Evolutionary conservation across 2,888 invertebrate genomes (phyloP).

Genomic region (Argyra leucocephala): DNA sequence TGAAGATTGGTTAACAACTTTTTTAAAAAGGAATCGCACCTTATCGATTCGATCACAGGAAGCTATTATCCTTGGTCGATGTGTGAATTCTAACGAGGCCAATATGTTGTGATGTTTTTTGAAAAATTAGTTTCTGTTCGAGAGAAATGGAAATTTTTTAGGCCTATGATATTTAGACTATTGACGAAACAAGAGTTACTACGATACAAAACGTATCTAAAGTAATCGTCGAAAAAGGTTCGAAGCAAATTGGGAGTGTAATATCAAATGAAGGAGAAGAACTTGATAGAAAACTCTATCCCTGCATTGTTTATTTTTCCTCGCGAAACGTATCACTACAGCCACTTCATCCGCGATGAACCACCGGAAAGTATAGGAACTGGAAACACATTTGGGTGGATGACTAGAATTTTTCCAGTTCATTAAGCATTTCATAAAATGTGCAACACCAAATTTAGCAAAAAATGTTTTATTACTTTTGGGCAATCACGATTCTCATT

Average conservation of each 20-base stretch:
- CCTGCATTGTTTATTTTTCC: background rate
- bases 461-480: background rate
- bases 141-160: background rate
- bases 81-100: too few relatives aligned
- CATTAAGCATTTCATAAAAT: slow-evolving; percentile 3
- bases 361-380: background rate
- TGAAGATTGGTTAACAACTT: too few relatives aligned
- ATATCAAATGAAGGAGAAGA: background rate
- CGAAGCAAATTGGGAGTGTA: too few relatives aligned
- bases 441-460: background rate
- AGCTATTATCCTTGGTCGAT: too few relatives aligned
- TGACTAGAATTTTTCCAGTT: slow-evolving; percentile 6
- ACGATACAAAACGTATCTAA: too few relatives aligned
- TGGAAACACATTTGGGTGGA: background rate
- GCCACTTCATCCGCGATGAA: too few relatives aligned
- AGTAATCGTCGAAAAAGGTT: too few relatives aligned
- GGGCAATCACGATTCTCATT: background rate
- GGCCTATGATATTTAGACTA: slow-evolving; percentile 1
- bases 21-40: too few relatives aligned
- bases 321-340: background rate
- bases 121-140: background rate
- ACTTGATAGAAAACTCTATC: background rate
- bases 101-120: too few relatives aligned
- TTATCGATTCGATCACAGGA: too few relatives aligned
- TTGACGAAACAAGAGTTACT: slow-evolving; percentile 2